Evolutionary conservation across 2,888 invertebrate species (phyloP).

Genomic region (Melikaiella ostensackeni): DNA sequence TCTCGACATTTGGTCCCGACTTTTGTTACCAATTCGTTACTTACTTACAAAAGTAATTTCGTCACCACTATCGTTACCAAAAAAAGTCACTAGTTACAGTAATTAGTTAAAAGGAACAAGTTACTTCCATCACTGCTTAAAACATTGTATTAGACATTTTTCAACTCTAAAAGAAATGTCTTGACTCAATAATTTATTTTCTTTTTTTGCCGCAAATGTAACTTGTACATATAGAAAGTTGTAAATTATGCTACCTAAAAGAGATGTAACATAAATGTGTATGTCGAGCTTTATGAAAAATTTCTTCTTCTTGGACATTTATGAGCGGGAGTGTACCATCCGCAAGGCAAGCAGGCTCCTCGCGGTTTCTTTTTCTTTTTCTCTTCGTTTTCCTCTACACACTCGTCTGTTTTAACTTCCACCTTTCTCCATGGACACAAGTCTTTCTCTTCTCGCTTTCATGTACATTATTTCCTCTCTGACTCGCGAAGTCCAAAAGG

Average conservation of each 20-base stretch:
- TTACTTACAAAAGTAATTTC: no score
- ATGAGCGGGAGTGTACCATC: background rate
- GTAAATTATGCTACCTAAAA: background rate
- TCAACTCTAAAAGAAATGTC: no score
- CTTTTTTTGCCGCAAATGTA: background rate
- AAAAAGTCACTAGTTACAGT: no score
- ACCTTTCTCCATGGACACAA: conserved; percentile 35
- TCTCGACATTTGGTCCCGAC: no score
- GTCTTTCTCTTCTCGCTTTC: conserved; percentile 38
- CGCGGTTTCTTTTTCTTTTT: conserved; percentile 13
- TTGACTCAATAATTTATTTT: no score
- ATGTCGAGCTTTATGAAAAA: background rate
- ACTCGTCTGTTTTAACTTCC: conserved; percentile 34
- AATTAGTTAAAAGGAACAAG: no score
- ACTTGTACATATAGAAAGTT: background rate
- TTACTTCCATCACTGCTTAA: no score
- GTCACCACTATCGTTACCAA: no score
- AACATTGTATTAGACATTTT: no score
- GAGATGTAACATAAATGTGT: background rate
- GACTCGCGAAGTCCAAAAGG: conserved; percentile 33
- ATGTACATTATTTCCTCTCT: conserved; percentile 36
- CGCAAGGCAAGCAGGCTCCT: background rate
- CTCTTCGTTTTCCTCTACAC: conserved; percentile 1
- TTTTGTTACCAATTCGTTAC: no score
- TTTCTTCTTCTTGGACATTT: background rate